A percentile compares a stretch with the other conserved stretches of the same genome.
Evolutionary conservation across 2,888 invertebrate species (phyloP).

Genomic region (Drosophila demipolita): DNA sequence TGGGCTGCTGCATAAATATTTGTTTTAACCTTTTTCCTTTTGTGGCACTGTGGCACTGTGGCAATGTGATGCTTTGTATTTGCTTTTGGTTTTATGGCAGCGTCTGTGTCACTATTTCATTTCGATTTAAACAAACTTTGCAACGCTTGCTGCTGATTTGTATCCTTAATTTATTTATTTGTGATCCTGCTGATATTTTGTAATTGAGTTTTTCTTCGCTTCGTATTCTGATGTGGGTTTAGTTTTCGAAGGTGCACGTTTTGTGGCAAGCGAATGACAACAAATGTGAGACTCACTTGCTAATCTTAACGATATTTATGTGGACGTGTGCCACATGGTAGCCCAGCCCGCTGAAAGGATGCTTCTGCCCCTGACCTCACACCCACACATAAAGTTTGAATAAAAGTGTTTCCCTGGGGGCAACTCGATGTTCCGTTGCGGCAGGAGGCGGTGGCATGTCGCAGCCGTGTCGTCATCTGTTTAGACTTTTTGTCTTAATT

Average conservation of each 20-base stretch:
- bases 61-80: slow-evolving; percentile 58
- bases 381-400: slow-evolving; percentile 58
- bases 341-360: slow-evolving; percentile 46
- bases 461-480: slow-evolving; percentile 41
- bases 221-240: slow-evolving; percentile 48
- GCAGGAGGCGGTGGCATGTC: slow-evolving; percentile 33
- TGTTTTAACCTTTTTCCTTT: slow-evolving; percentile 74
- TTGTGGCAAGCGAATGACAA: slow-evolving; percentile 23
- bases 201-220: slow-evolving; percentile 69
- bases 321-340: slow-evolving; percentile 30
- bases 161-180: slow-evolving; percentile 79
- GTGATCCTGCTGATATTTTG: slow-evolving; percentile 72
- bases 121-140: slow-evolving; percentile 77
- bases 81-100: slow-evolving; percentile 71
- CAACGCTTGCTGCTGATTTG: slow-evolving; percentile 65
- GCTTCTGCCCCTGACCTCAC: slow-evolving; percentile 1
- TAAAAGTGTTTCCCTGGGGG: slow-evolving; percentile 66
- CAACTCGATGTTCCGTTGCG: slow-evolving; percentile 38
- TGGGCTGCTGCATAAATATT: slow-evolving; percentile 66
- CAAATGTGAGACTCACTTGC: slow-evolving; percentile 59
- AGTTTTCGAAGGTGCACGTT: slow-evolving; percentile 35
- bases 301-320: slow-evolving; percentile 67
- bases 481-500: slow-evolving; percentile 69
- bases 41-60: slow-evolving; percentile 42
- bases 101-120: slow-evolving; percentile 73